Evolutionary conservation across 2,888 invertebrate genomes (phyloP).

Genomic region (Deilephila porcellus): DNA sequence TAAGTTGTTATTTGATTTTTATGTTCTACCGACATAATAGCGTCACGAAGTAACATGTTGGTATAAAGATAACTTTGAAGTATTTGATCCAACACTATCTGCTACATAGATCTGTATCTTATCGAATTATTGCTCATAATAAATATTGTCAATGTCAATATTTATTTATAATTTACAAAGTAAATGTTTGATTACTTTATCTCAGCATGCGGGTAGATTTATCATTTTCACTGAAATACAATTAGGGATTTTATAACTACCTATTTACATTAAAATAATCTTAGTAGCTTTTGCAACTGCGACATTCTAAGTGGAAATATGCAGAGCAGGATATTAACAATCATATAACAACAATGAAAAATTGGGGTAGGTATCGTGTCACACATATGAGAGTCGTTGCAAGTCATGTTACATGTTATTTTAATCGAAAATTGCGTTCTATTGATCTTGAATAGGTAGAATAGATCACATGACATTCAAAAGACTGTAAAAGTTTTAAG

Average conservation of each 20-base stretch:
- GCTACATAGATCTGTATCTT: neutral
- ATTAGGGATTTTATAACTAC: neutral
- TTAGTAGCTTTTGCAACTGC: too few relatives aligned
- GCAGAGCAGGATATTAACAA: neutral
- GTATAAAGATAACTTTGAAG: neutral
- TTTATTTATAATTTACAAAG: neutral
- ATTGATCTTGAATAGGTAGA: neutral
- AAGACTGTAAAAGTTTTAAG: constrained; percentile 5
- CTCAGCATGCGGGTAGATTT: neutral
- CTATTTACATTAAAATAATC: too few relatives aligned
- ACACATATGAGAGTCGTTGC: neutral
- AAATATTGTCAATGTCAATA: neutral
- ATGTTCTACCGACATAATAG: neutral
- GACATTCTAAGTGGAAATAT: neutral
- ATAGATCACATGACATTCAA: neutral
- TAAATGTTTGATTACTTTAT: neutral
- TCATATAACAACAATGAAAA: neutral
- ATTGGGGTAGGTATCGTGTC: neutral
- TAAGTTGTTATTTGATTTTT: neutral
- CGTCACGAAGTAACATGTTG: neutral
- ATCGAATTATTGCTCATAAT: neutral
- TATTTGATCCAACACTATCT: neutral
- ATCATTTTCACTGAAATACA: too few relatives aligned
- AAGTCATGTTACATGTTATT: neutral
- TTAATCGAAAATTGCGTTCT: neutral